Evolutionary conservation across 2,797 vertebrate species (phyloP), one percentile per base, ranked within the genome.

Genomic region (Miichthys miiuy): DNA sequence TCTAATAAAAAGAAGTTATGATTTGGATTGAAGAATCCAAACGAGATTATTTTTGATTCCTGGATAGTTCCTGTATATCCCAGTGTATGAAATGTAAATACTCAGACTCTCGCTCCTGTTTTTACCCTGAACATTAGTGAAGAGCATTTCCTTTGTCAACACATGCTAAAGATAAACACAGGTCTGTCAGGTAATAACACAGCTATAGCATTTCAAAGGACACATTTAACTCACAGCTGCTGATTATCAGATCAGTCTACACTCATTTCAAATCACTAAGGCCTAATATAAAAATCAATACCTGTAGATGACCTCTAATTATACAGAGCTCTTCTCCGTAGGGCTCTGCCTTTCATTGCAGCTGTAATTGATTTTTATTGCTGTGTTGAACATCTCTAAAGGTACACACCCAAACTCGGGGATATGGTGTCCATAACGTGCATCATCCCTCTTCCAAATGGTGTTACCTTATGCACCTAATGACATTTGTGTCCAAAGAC

Each of bases 251-350:
- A 66, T 70, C 12, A 64, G 23, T 70, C 56, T 7, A 38, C 9
- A 21, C 46, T 55, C 34, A 46, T 80, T 74, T 71, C 47, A 75
- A 58, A 66, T 72, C 62, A 50, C 14, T 60, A 20, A 68, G 27
- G 46, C 42, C 54, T 63, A 30, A 69, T 79, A 57, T 77, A 34
- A 42, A 64, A 67, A 79, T 80, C 79, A 68, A 64, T 75, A 75
- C 4, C 34, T 62, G 58, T 25, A 47, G 38, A 34, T 72, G 23
- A 80, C 68, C 75, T 65, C 20, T 44, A 65, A 63, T 78, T 57
- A 70, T 16, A 70, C 23, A 21, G 25, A 55, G 41, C 20, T 25
- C 61, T 79, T 64, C 23, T 78, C 3, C 0, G 3, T 34, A 58
- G 1, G 50, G 17, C 56, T 63, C 41, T 5, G 42, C 5, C 48